These are phyloP conservation scores for Dromiciops gliroides DNA, from an alignment of 2,113 vertebrate species.

Conservation along the genomic window DNA sequence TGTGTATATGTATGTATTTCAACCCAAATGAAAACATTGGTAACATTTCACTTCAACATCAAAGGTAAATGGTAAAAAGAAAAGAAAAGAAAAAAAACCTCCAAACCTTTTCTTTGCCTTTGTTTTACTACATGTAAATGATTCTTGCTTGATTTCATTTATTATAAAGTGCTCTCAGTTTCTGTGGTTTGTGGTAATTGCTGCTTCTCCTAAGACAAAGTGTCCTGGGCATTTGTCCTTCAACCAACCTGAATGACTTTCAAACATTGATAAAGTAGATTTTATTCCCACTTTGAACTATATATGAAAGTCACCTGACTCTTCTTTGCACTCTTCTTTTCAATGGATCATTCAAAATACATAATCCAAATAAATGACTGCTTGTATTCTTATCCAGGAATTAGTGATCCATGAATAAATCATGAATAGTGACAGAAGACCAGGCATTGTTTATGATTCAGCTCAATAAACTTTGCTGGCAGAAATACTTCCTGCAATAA, in stretches of 20 bases:
- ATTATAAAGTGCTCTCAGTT: slow-evolving; percentile 1
- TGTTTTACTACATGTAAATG: background rate
- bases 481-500: slow-evolving; percentile 67
- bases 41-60: background rate
- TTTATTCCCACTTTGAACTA: slow-evolving; percentile 35
- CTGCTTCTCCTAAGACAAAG: background rate
- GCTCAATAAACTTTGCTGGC: slow-evolving; percentile 55
- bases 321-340: slow-evolving; percentile 21
- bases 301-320: slow-evolving; percentile 31
- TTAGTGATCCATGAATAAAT: slow-evolving; percentile 67
- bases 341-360: slow-evolving; percentile 63
- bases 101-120: background rate
- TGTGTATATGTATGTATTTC: background rate
- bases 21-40: background rate
- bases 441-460: slow-evolving; percentile 49
- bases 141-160: background rate
- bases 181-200: slow-evolving; percentile 23
- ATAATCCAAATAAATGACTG: slow-evolving; percentile 35
- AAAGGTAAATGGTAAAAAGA: background rate
- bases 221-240: background rate
- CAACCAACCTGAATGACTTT: slow-evolving; percentile 25
- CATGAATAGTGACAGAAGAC: slow-evolving; percentile 67
- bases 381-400: slow-evolving; percentile 35
- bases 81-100: background rate
- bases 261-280: slow-evolving; percentile 29